Conservation (phyloP, 2,113 vertebrate species). For the Ceyx margarethae region DNA sequence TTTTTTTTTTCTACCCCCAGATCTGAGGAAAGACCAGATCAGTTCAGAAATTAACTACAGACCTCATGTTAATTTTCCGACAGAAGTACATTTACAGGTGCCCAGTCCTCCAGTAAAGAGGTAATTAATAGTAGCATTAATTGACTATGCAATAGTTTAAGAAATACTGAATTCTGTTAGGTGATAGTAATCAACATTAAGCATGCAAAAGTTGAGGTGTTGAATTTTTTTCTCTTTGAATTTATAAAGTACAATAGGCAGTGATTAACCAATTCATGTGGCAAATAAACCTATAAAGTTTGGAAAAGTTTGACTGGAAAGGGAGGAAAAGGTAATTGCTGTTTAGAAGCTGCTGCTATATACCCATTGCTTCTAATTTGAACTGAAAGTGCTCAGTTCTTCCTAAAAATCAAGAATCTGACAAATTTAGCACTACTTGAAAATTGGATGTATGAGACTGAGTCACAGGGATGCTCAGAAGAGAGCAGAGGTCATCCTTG, state of each 20-base stretch:
- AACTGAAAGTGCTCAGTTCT: not conserved
- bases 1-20: not conserved
- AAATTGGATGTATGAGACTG: not conserved
- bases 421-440: not conserved
- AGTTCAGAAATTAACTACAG: constrained; percentile 62
- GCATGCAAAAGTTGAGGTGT: not conserved
- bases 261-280: not conserved
- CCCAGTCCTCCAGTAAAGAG: constrained; percentile 71
- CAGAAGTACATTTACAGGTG: constrained; percentile 71
- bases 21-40: constrained; percentile 60
- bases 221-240: not conserved
- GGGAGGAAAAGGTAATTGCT: not conserved
- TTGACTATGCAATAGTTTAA: not conserved
- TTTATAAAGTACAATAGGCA: not conserved
- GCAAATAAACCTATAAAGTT: not conserved
- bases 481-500: not conserved
- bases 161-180: not conserved
- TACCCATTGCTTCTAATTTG: not conserved
- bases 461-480: not conserved
- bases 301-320: not conserved
- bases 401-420: not conserved
- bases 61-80: constrained; percentile 49
- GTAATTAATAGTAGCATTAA: constrained; percentile 36
- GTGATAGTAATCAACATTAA: not conserved
- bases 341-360: not conserved